phyloP scores from a whole-genome alignment of 2,113 vertebrate species.

The Capricornis sumatraensis region DNA sequence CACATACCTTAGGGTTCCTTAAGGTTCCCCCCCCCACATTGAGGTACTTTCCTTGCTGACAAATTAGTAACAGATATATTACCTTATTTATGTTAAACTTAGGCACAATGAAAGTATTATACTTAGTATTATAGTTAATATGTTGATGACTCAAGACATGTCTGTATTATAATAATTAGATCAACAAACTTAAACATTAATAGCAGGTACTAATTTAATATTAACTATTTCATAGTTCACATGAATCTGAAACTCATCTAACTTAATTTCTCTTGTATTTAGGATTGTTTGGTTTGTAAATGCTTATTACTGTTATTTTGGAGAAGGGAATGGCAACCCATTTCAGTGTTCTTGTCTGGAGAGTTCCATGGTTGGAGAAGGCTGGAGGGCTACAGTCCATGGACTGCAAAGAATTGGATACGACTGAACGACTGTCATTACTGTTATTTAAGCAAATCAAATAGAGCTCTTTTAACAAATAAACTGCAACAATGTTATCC shows the following conservation, averaged over 20 bases:
- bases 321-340: not conserved
- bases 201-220: not conserved
- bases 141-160: not conserved
- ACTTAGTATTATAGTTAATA: not conserved
- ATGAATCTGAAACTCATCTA: not conserved
- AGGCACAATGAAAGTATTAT: not conserved
- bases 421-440: fast-evolving
- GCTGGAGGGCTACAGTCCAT: not conserved
- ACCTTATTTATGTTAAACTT: not conserved
- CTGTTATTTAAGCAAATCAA: not conserved
- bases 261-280: not conserved
- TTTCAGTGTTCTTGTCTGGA: not conserved
- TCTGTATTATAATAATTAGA: not conserved
- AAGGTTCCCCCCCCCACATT: not conserved
- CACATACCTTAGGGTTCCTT: not conserved
- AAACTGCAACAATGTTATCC: not conserved
- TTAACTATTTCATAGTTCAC: not conserved
- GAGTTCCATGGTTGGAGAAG: not conserved
- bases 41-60: not conserved
- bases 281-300: not conserved
- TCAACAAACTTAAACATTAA: not conserved
- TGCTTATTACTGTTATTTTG: not conserved
- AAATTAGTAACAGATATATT: not conserved
- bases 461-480: not conserved
- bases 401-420: not conserved